Evolutionary conservation across 2,888 invertebrate species (phyloP).

Genomic region (Athetis lepigone): DNA sequence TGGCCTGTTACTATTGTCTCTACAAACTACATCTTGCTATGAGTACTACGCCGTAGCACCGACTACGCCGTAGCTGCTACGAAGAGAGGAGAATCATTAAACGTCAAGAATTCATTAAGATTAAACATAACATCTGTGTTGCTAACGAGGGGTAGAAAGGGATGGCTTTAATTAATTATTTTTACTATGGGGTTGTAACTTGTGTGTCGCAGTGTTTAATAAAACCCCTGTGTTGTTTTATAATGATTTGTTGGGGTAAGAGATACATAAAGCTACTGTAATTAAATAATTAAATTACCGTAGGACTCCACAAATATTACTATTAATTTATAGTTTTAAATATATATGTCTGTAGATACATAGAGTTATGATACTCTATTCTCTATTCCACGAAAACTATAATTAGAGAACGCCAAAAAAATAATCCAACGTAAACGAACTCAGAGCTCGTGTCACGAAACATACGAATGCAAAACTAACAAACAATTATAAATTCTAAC

Average conservation of each 20-base stretch:
- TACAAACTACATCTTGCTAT: constrained; percentile 23
- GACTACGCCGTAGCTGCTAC: constrained; percentile 38
- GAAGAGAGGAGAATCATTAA: constrained; percentile 46
- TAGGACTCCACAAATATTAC: too few species aligned
- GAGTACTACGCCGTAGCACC: constrained; percentile 45
- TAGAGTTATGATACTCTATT: not conserved
- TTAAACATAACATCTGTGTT: constrained; percentile 60
- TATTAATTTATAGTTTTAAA: too few species aligned
- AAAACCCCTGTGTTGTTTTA: constrained; percentile 29
- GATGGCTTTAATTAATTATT: constrained; percentile 55
- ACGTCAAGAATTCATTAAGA: constrained; percentile 53
- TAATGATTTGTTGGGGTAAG: constrained; percentile 14
- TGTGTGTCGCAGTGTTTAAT: constrained; percentile 41
- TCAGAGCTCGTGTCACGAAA: constrained; percentile 1
- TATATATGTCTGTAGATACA: not conserved
- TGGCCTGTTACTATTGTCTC: too few species aligned
- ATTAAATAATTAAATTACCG: too few species aligned
- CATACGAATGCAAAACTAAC: constrained; percentile 33
- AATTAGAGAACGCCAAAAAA: not conserved
- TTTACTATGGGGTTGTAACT: constrained; percentile 41
- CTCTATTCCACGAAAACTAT: not conserved
- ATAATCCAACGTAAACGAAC: constrained; percentile 5
- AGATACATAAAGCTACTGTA: too few species aligned
- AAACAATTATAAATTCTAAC: constrained; percentile 40
- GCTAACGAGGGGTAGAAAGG: constrained; percentile 35